Evolutionary conservation across 1,140 invertebrate genomes (phyloP), one percentile per base, ranked within the genome.

Genomic region (Drosophila guanche): DNA sequence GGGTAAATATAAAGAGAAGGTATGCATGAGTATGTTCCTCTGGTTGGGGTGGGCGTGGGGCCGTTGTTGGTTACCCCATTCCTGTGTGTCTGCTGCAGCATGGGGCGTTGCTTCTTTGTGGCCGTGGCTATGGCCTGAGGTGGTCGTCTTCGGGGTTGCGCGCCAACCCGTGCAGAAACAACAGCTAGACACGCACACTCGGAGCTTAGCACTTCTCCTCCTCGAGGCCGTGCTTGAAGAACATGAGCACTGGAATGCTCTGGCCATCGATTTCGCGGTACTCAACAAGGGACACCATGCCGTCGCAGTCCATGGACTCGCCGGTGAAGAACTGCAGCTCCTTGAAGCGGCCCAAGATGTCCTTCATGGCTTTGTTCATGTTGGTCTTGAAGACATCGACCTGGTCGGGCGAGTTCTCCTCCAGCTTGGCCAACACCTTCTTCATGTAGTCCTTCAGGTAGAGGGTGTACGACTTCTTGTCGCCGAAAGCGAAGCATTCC

Each of bases 401-500:
- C 93, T 98, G 95, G 79, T 96, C 95, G 22, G 96, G 96, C 16
- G 94, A 88, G 22, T 93, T 95, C 90, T 97, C 95, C 93, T 97
- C 94, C 75, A 98, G 93, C 92, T 96, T 97, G 68, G 94, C 94
- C 69, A 97, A 94, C 84, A 98, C 96, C 95, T 96, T 97, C 93
- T 99, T 99, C 96, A 99, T 98, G 92, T 98, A 99, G 76, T 97
- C 97, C 92, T 99, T 99, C 73, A 99, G 94, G 92, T 99, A 99
- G 51, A 94, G 90, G 71, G 97, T 98, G 92, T 97, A 99, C 22
- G 96, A 96, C 92, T 97, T 97, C 89, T 97, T 97, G 92, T 97
- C 96, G 59, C 93, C 92, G 83, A 97, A 97, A 52, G 95, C 96
- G 91, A 93, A 97, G 29, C 95, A 97, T 93, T 99, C 98, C 62